Evolutionary conservation across 2,888 invertebrate genomes (phyloP), one percentile per base, ranked within the genome.

Genomic region (Amiota minor): DNA sequence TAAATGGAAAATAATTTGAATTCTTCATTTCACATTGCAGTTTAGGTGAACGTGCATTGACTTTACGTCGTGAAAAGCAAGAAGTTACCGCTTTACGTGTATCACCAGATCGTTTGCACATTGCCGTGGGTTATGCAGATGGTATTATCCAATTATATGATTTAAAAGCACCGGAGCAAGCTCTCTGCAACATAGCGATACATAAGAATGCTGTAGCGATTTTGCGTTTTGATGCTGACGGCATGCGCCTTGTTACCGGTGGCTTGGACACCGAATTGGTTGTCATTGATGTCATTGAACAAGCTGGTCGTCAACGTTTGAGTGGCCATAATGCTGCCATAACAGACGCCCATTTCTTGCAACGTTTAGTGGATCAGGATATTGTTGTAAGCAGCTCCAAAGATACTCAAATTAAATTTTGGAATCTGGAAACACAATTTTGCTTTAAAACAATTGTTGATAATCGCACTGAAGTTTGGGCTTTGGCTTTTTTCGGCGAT

Each of bases 371-470:
- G 1, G 84, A 82, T 6, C 81, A 88, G 35, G 91, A 93, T 73
- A 92, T 93, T 79, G 89, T 97, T 10, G 91, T 97, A 9, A 95
- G 96, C 81, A 93, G 95, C 53, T 98, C 98, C 0, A 98, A 97
- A 89, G 99, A 99, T 88, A 95, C 96, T 10, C 96, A 96, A 88
- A 93, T 99, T 0, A 99, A 98, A 89, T 97, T 99, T 89, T 99
- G 99, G 99, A 97, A 99, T 89, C 91, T 99, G 78, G 95, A 96
- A 79, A 97, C 97, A 9, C 96, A 97, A 83, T 96, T 97, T 86
- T 99, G 98, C 89, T 99, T 99, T 86, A 96, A 96, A 89, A 99
- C 99, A 3, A 91, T 99, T 69, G 94, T 96, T 56, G 98, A 97
- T 74, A 95, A 96, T 90, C 93, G 94, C 84, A 93, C 94, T 78